Base-by-base conservation (phyloP, 2,797 vertebrate genomes). In the Melanotaenia parkinsoni region DNA sequence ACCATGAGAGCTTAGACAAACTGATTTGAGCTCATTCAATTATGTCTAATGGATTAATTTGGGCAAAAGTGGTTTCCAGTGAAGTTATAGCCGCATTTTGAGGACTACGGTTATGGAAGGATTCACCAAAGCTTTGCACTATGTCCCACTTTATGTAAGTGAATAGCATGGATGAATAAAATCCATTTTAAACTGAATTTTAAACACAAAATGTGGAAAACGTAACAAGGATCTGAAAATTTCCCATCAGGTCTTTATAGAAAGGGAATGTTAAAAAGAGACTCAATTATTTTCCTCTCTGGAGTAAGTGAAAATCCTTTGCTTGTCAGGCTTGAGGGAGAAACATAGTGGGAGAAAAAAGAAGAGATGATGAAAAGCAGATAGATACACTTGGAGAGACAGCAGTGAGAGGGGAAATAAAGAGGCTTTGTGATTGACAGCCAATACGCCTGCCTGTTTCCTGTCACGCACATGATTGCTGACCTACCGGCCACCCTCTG, bases 391-490 rank as follows among this genome's bases (percentile, higher is more conserved):
- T 71, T 28, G 75, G 67, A 64, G 71, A 63, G 77, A 80, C 65
- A 69, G 64, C 82, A 59, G 38, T 20, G 33, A 43, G 68, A 72
- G 67, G 72, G 50, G 69, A 72, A 78, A 79, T 84, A 86, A 76
- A 88, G 83, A 79, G 82, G 58, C 51, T 12, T 37, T 76, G 80
- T 88, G 90, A 91, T 76, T 90, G 92, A 90, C 91, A 87, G 82
- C 63, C 79, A 73, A 72, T 81, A 75, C 8, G 65, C 61, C 86
- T 74, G 89, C 69, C 83, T 78, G 86, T 87, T 92, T 86, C 82
- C 83, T 89, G 88, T 87, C 88, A 90, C 69, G 69, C 70, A 74
- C 74, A 85, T 86, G 86, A 90, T 82, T 67, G 82, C 80, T 86
- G 88, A 82, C 86, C 86, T 76, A 50, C 81, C 76, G 77, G 77